Percentiles rank a stretch among this genome's conserved stretches.
Conservation (phyloP, 92 coral and sea anemone species). For the Porites rus region DNA sequence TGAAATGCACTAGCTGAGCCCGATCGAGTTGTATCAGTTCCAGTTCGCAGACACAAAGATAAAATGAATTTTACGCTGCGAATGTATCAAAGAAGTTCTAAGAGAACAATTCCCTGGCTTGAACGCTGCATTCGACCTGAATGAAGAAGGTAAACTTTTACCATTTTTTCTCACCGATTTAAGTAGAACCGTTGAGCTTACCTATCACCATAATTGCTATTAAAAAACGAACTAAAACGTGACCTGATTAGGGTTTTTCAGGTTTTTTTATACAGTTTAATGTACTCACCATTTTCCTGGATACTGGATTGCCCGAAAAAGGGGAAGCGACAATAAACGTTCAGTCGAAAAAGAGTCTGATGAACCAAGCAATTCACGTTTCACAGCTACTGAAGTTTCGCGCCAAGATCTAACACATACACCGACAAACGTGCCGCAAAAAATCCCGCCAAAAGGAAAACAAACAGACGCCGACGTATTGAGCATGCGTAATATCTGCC, state of each 20-base stretch:
- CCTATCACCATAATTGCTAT: too few species aligned
- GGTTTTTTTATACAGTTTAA: neutral
- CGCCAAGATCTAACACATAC: neutral
- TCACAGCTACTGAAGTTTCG: neutral
- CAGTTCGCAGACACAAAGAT: too few species aligned
- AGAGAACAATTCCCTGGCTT: too few species aligned
- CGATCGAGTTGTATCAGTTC: too few species aligned
- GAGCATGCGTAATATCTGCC: slow-evolving; percentile 12
- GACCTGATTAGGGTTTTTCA: neutral
- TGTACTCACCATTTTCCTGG: slow-evolving; percentile 12
- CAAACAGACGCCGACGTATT: neutral
- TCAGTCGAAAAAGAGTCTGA: neutral
- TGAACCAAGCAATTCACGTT: neutral
- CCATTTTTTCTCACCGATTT: too few species aligned
- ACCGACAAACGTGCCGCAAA: neutral
- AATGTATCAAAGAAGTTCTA: too few species aligned
- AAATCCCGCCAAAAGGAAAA: slow-evolving; percentile 5
- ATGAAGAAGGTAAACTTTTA: too few species aligned
- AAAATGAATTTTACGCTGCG: too few species aligned
- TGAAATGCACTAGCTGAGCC: too few species aligned
- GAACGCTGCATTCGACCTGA: too few species aligned
- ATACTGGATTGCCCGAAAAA: slow-evolving; percentile 1
- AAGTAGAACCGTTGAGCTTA: too few species aligned
- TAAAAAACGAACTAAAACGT: too few species aligned
- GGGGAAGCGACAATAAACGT: neutral